Evolutionary conservation across 2,113 vertebrate genomes (phyloP).

Genomic region (Nibea coibor): DNA sequence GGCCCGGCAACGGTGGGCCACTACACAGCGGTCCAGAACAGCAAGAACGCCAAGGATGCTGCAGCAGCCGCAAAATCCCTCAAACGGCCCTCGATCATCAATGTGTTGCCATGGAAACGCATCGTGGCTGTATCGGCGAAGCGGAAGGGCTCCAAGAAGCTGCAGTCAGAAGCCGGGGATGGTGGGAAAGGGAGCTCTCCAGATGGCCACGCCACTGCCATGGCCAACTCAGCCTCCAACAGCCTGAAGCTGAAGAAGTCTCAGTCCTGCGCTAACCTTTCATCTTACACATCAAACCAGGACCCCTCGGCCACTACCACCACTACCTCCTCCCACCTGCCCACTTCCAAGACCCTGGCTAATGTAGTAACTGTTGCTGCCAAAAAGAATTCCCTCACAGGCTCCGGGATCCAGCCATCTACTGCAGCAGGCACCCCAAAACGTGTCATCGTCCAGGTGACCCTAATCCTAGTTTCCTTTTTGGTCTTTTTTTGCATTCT

Average conservation of each 20-base stretch:
- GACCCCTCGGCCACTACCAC: constrained; percentile 76
- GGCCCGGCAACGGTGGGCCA: constrained; percentile 89
- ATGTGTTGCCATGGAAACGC: constrained; percentile 92
- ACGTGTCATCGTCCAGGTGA: constrained; percentile 90
- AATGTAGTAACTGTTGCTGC: constrained; percentile 79
- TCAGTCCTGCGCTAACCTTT: constrained; percentile 92
- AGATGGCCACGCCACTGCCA: constrained; percentile 54
- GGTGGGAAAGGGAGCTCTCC: constrained; percentile 87
- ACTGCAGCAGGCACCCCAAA: constrained; percentile 88
- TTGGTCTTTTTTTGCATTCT: neutral
- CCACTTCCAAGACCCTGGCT: constrained; percentile 86
- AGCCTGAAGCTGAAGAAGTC: constrained; percentile 93
- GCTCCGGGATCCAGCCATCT: constrained; percentile 72
- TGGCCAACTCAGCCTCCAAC: constrained; percentile 82
- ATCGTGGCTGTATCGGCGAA: constrained; percentile 92
- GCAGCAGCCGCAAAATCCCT: constrained; percentile 81
- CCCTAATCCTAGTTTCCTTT: too few species aligned
- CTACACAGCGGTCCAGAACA: constrained; percentile 92
- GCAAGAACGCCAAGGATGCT: constrained; percentile 90
- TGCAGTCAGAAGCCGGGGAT: constrained; percentile 79
- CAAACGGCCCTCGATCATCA: constrained; percentile 92
- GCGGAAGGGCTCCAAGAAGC: constrained; percentile 92
- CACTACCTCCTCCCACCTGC: constrained; percentile 80
- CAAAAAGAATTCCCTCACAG: constrained; percentile 82
- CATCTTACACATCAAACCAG: constrained; percentile 83